These are phyloP conservation scores for human (Homo sapiens) DNA, from an alignment of 2,113 vertebrate genomes.

Conservation along the genomic window GRCh38 chr6:87877001-87877500, in stretches of 20 bases:
- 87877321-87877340: conserved; percentile 21
- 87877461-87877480: not conserved
- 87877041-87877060: not conserved
- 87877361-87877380: not conserved
- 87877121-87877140: not conserved
- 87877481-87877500: not conserved
- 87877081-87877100: not conserved
- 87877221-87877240: not conserved
- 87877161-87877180: not conserved
- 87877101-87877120: not conserved
- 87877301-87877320: not conserved
- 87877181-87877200: conserved; percentile 33
- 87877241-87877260: not conserved
- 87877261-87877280: not conserved
- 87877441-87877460: conserved; percentile 1
- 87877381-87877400: not conserved
- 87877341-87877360: conserved; percentile 18
- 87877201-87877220: not conserved
- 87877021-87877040: not conserved
- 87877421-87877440: conserved; percentile 14
- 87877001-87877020: not conserved
- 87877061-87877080: not conserved
- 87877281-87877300: conserved; percentile 18
- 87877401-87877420: not conserved
- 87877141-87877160: not conserved